Conservation (phyloP, 2,797 vertebrate species). For the Cynodonichthys magdalenae region DNA sequence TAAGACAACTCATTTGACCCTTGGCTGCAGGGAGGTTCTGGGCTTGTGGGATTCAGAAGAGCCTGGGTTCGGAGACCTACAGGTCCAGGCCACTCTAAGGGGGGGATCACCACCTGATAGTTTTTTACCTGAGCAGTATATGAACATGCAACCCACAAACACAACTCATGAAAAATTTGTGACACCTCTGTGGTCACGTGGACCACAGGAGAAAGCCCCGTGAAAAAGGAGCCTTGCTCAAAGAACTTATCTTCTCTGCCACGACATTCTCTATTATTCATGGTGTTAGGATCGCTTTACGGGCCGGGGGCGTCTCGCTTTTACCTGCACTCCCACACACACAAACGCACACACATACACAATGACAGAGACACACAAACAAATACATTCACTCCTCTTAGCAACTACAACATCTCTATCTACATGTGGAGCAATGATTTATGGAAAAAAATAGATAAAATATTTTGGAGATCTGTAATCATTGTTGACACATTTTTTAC, state of each 20-base stretch:
- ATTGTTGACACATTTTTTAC: not conserved
- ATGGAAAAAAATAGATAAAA: not conserved
- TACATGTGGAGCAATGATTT: not conserved
- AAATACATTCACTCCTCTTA: slow-evolving; percentile 12
- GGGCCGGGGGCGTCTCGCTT: slow-evolving; percentile 80
- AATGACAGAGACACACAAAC: slow-evolving; percentile 2
- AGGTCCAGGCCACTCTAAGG: slow-evolving; percentile 41
- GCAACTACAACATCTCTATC: not conserved
- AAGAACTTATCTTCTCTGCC: slow-evolving; percentile 85
- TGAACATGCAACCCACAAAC: slow-evolving; percentile 66
- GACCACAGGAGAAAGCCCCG: slow-evolving; percentile 81
- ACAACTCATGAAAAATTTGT: slow-evolving; percentile 90
- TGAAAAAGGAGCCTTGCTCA: slow-evolving; percentile 85
- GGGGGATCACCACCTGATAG: slow-evolving; percentile 33
- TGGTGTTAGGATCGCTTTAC: slow-evolving; percentile 92
- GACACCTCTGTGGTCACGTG: slow-evolving; percentile 77
- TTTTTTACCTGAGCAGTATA: slow-evolving; percentile 51
- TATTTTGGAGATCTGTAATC: not conserved
- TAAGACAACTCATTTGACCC: slow-evolving; percentile 84
- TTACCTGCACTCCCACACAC: slow-evolving; percentile 62
- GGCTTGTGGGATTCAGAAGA: slow-evolving; percentile 35
- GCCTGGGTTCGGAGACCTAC: slow-evolving; percentile 27
- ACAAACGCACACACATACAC: slow-evolving; percentile 32
- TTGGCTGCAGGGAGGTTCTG: slow-evolving; percentile 55
- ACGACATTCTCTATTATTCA: slow-evolving; percentile 92